Conservation (phyloP, 2,797 vertebrate species). For the Adrianichthys oophorus region DNA sequence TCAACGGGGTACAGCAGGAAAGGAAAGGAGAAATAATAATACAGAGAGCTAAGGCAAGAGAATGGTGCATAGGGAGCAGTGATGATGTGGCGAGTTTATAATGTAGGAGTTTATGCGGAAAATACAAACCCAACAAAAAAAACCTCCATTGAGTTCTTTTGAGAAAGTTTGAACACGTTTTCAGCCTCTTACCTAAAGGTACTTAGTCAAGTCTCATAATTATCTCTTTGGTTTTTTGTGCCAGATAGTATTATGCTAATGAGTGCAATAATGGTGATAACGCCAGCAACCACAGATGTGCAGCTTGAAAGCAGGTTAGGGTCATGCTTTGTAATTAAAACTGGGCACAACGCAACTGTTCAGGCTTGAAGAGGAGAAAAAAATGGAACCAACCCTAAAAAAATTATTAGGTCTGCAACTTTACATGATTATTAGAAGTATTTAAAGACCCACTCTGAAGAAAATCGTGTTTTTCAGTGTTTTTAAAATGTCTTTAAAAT, state of each 20-base stretch:
- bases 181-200: conserved; percentile 4
- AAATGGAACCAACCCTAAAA: neutral
- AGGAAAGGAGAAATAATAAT: neutral
- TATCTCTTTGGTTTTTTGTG: neutral
- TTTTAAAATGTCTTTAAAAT: too few relatives aligned
- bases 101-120: too few relatives aligned
- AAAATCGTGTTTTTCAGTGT: too few relatives aligned
- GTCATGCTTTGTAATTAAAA: conserved; percentile 36
- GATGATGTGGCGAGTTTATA: too few relatives aligned
- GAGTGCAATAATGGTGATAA: conserved; percentile 18
- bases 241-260: neutral
- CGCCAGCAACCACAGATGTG: conserved; percentile 17
- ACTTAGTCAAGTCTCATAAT: conserved; percentile 25
- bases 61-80: neutral
- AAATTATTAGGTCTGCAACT: conserved; percentile 1
- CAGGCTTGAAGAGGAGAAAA: conserved; percentile 2
- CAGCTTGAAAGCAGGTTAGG: conserved; percentile 19
- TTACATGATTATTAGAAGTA: neutral
- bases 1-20: neutral
- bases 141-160: too few relatives aligned
- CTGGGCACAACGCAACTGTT: conserved; percentile 35
- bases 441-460: too few relatives aligned
- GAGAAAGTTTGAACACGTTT: too few relatives aligned
- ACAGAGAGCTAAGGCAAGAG: neutral
- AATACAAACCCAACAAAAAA: too few relatives aligned